Evolutionary conservation across 2,888 invertebrate genomes (phyloP), one percentile per base, ranked within the genome.

Genomic region (Drosophila trichaetosa): DNA sequence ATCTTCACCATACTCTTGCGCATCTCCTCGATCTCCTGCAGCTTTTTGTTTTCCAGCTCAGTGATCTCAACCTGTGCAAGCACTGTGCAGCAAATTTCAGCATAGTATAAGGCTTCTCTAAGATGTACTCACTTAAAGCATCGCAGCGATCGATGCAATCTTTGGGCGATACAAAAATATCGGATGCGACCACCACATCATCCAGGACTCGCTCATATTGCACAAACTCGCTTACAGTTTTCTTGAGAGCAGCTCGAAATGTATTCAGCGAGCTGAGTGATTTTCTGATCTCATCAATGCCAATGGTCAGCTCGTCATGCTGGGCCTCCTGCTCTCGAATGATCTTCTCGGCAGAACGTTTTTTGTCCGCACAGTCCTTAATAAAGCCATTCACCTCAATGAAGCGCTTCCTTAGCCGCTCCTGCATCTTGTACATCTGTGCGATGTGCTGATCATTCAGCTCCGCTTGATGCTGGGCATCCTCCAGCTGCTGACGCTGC

Each of bases 131-230:
- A 93, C 93, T 93, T 31, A 93, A 60, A 0, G 93, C 93, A 90
- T 93, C 93, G 67, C 92, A 93, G 0, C 92, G 90, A 71, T 91
- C 92, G 51, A 92, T 92, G 58, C 93, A 92, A 73, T 93, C 93
- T 33, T 93, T 92, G 0, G 91, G 80, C 0, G 93, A 92, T 2
- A 83, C 83, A 67, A 90, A 92, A 13, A 91, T 89, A 64, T 92
- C 91, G 0, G 90, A 91, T 31, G 86, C 76, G 10, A 82, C 56
- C 1, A 93, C 91, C 8, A 93, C 93, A 29, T 93, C 90, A 18
- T 92, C 69, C 2, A 93, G 79, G 0, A 93, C 91, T 4, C 66
- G 69, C 67, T 93, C 93, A 64, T 93, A 93, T 0, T 91, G 91
- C 46, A 91, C 83, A 48, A 92, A 91, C 34, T 92, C 84, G 6